Evolutionary conservation across 2,797 vertebrate genomes (phyloP).

Genomic region (Rhinella marina): DNA sequence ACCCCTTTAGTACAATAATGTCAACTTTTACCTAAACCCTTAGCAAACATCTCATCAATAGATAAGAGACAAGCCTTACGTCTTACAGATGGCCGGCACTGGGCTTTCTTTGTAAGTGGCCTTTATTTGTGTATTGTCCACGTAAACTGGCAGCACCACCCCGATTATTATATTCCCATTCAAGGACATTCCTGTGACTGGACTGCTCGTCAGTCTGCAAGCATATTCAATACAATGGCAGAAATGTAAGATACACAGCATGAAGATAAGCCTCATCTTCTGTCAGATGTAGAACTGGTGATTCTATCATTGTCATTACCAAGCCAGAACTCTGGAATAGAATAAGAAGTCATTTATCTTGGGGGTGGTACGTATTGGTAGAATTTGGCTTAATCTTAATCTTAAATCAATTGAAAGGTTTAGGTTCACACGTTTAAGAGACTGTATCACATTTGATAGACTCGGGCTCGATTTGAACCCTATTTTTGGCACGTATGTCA

Average conservation of each 20-base stretch:
- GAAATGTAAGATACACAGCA: background rate
- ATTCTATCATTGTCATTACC: background rate
- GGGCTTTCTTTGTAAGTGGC: background rate
- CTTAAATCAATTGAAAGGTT: too few species aligned
- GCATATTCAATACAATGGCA: background rate
- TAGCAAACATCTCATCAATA: background rate
- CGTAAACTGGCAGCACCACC: slow-evolving; percentile 36
- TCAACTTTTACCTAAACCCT: background rate
- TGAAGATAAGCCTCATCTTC: slow-evolving; percentile 6
- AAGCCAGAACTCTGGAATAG: background rate
- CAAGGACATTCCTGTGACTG: slow-evolving; percentile 19
- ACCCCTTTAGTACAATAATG: too few species aligned
- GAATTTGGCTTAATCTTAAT: too few species aligned
- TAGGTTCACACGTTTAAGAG: too few species aligned
- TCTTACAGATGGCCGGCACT: slow-evolving; percentile 22
- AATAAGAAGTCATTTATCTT: background rate
- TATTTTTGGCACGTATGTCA: too few species aligned
- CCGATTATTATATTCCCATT: slow-evolving; percentile 29
- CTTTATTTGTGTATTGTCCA: slow-evolving; percentile 27
- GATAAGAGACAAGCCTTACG: slow-evolving; percentile 8
- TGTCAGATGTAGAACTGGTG: background rate
- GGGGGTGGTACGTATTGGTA: background rate
- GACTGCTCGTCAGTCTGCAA: slow-evolving; percentile 1
- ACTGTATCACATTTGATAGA: too few species aligned
- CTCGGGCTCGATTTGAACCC: too few species aligned